Percentiles rank a stretch among this genome's conserved stretches.
Conservation (phyloP, 1,140 invertebrate species). For the Wiebesia pumilae region DNA sequence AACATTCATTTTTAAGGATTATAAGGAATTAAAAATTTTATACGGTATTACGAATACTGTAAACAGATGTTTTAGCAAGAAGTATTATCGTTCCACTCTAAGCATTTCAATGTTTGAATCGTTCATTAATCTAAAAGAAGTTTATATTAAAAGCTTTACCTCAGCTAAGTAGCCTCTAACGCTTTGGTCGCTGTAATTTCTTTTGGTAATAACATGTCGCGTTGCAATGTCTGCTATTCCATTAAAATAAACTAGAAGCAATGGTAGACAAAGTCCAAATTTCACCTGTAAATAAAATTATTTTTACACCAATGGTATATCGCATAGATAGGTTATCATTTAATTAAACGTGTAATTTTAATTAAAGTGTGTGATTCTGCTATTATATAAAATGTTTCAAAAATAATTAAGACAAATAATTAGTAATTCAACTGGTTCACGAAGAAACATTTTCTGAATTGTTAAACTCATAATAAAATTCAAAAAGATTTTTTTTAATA, state of each 20-base stretch:
- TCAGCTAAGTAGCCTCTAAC: conserved; percentile 87
- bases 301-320: neutral
- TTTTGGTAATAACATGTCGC: conserved; percentile 76
- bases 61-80: neutral
- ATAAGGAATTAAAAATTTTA: neutral
- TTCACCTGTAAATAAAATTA: conserved; percentile 56
- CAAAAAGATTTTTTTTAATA: too few species aligned
- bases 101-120: neutral
- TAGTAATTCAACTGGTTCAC: too few species aligned
- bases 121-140: neutral
- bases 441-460: too few species aligned
- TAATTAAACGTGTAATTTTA: neutral
- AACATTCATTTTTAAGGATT: too few species aligned
- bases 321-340: neutral
- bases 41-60: neutral
- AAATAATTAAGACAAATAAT: too few species aligned
- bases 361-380: neutral
- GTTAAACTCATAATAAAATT: too few species aligned
- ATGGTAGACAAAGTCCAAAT: conserved; percentile 47
- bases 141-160: conserved; percentile 72
- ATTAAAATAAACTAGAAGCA: conserved; percentile 30
- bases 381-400: neutral
- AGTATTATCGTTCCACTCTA: neutral
- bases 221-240: conserved; percentile 52
- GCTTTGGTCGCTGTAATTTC: conserved; percentile 86